Evolutionary conservation across 2,113 vertebrate species (phyloP).

Genomic region (Rattus norvegicus): DNA sequence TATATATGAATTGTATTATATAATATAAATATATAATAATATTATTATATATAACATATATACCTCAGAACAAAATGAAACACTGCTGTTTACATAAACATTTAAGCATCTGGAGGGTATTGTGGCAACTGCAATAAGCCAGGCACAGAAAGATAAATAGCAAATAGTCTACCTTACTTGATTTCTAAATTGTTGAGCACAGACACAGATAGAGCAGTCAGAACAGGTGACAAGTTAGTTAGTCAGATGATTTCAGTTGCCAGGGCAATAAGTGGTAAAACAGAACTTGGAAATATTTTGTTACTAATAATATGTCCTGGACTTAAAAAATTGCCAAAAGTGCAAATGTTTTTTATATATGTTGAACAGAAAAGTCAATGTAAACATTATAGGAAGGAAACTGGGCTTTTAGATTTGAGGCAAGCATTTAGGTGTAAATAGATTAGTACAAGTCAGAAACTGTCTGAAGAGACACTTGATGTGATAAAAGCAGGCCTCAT

Average conservation of each 20-base stretch:
- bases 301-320: not conserved
- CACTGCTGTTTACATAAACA: not conserved
- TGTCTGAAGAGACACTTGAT: not conserved
- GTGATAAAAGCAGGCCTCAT: not conserved
- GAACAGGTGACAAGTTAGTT: not conserved
- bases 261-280: not conserved
- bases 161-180: not conserved
- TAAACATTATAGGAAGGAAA: not conserved
- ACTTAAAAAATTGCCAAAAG: not conserved
- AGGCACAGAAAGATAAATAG: not conserved
- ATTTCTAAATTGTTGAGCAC: not conserved
- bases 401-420: not conserved
- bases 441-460: too few species aligned
- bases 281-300: not conserved
- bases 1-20: too few species aligned
- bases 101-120: not conserved
- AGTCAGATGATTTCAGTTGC: not conserved
- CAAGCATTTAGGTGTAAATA: not conserved
- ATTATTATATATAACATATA: not conserved
- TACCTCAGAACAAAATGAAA: not conserved
- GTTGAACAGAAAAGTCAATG: not conserved
- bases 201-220: not conserved
- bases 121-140: not conserved
- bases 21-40: too few species aligned
- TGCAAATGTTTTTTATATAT: not conserved